These are phyloP conservation scores for Syrphus vitripennis DNA, from an alignment of 2,888 invertebrate species.

Conservation along the genomic window DNA sequence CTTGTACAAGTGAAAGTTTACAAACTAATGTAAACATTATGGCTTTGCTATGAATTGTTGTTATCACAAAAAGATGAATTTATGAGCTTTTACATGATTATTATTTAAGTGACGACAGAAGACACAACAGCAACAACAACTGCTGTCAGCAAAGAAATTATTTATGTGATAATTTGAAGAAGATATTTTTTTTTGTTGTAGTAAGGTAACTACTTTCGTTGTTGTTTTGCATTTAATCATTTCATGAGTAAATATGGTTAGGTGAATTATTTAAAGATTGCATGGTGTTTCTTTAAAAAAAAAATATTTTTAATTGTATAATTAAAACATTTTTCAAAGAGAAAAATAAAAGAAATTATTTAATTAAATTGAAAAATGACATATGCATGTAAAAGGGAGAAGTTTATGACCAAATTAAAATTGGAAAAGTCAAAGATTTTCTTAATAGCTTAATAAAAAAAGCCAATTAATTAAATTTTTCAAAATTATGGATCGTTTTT, in stretches of 20 bases:
- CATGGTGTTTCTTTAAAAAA: background rate
- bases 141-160: constrained; percentile 7
- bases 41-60: constrained; percentile 35
- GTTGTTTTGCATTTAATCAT: background rate
- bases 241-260: constrained; percentile 44
- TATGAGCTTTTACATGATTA: constrained; percentile 47
- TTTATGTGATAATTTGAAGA: constrained; percentile 38
- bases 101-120: constrained; percentile 21
- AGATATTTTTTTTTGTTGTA: background rate
- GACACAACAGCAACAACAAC: background rate
- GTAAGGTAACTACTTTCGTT: background rate
- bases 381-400: no score
- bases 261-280: constrained; percentile 25
- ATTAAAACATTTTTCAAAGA: constrained; percentile 35
- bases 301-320: constrained; percentile 17
- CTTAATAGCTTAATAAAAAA: no score
- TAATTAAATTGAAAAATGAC: background rate
- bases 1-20: constrained; percentile 55
- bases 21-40: constrained; percentile 48
- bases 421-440: background rate
- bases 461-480: no score
- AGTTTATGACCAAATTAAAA: background rate
- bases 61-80: constrained; percentile 54
- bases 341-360: background rate
- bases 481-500: no score